Evolutionary conservation across 2,888 invertebrate species (phyloP).

Genomic region (Theretra japonica): DNA sequence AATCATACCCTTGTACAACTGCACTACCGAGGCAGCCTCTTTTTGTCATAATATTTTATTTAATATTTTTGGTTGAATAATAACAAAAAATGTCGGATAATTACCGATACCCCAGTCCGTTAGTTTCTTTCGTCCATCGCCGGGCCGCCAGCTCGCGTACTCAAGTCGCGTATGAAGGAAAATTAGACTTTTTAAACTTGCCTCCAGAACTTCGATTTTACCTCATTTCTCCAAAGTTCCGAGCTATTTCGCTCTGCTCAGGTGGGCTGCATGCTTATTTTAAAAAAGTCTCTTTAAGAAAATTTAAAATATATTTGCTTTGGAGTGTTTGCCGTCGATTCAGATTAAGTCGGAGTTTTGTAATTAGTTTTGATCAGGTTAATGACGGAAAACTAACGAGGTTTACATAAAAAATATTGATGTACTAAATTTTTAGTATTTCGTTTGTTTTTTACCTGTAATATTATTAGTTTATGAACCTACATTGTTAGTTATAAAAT

Average conservation of each 20-base stretch:
- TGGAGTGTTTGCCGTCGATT: background rate
- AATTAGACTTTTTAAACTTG: constrained; percentile 83
- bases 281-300: constrained; percentile 48
- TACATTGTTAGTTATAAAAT: too few relatives aligned
- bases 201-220: constrained; percentile 76
- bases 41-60: too few relatives aligned
- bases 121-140: constrained; percentile 36
- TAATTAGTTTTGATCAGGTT: background rate
- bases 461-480: too few relatives aligned
- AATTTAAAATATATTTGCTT: constrained; percentile 29
- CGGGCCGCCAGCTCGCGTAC: constrained; percentile 62
- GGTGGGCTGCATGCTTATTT: constrained; percentile 68
- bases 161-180: constrained; percentile 80
- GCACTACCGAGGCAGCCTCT: too few relatives aligned
- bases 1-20: too few relatives aligned
- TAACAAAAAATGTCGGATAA: too few relatives aligned
- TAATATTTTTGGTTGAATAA: background rate
- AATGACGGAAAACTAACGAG: background rate
- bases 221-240: constrained; percentile 68
- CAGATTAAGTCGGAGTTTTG: background rate
- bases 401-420: too few relatives aligned
- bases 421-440: too few relatives aligned
- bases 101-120: constrained; percentile 41
- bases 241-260: constrained; percentile 59
- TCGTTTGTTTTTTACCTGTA: too few relatives aligned